phyloP scores from a whole-genome alignment of 2,797 vertebrate genomes.

The Protosalanx chinensis region DNA sequence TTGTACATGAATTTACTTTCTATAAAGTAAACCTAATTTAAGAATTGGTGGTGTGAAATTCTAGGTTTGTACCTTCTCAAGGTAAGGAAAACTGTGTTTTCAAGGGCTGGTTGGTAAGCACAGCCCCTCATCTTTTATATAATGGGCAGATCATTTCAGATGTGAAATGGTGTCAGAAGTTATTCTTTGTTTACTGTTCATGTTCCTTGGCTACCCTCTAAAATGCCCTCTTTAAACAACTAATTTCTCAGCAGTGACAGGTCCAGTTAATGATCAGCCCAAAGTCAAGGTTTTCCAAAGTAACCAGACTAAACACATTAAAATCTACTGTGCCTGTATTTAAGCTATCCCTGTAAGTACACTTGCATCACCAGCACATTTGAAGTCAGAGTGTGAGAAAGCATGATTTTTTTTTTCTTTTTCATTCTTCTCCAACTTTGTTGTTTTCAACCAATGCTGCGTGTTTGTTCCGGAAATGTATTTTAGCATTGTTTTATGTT shows the following conservation, averaged over 20 bases:
- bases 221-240: slow-evolving; percentile 24
- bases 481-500: no score
- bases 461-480: no score
- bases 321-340: slow-evolving; percentile 31
- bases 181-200: background rate
- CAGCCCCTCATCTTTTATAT: background rate
- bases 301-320: slow-evolving; percentile 52
- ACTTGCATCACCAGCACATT: slow-evolving; percentile 19
- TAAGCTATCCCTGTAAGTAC: slow-evolving; percentile 32
- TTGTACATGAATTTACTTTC: background rate
- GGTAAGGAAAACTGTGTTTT: background rate
- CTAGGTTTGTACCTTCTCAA: background rate
- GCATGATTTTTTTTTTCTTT: no score
- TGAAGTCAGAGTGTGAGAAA: slow-evolving; percentile 15
- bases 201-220: slow-evolving; percentile 8
- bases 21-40: background rate
- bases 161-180: background rate
- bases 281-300: slow-evolving; percentile 57
- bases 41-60: background rate
- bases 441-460: background rate
- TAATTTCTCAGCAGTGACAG: slow-evolving; percentile 47
- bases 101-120: background rate
- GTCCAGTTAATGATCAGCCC: slow-evolving; percentile 70
- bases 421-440: background rate
- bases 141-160: background rate